Evolutionary conservation across 2,888 invertebrate species (phyloP).

Genomic region (Machimus atricapillus): DNA sequence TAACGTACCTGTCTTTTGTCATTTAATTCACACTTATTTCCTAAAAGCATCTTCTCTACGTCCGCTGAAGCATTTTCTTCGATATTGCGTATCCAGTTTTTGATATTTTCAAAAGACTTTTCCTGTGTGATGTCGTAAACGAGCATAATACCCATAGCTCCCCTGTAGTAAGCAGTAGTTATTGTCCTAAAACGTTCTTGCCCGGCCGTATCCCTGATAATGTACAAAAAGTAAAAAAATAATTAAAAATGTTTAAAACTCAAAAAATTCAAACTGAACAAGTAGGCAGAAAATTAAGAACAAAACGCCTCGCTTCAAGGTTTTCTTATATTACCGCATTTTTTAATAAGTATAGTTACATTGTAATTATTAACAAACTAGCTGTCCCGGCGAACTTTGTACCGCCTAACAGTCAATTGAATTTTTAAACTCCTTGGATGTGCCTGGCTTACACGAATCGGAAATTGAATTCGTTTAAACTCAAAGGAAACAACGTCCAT

Average conservation of each 20-base stretch:
- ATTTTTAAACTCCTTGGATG: no score
- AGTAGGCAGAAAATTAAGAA: no score
- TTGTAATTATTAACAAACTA: no score
- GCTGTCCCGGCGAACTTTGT: no score
- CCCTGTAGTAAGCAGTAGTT: slow-evolving; percentile 99
- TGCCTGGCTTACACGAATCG: no score
- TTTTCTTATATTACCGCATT: no score
- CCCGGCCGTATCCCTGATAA: slow-evolving; percentile 95
- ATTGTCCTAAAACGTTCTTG: slow-evolving; percentile 99
- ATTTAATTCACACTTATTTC: slow-evolving; percentile 98
- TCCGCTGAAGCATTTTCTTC: slow-evolving; percentile 99
- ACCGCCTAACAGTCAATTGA: no score
- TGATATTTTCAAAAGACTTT: slow-evolving; percentile 98
- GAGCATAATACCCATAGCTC: slow-evolving; percentile 99
- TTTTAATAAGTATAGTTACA: no score
- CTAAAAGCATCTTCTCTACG: slow-evolving; percentile 98
- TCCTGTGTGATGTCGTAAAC: slow-evolving; percentile 99
- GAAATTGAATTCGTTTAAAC: no score
- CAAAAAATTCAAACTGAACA: not conserved
- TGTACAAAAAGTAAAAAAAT: not conserved
- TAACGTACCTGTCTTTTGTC: slow-evolving; percentile 83
- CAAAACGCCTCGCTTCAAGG: no score
- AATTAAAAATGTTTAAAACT: slow-evolving; percentile 18
- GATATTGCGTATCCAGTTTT: slow-evolving; percentile 99
- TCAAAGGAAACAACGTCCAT: no score